Base-by-base conservation (phyloP, 2,797 vertebrate genomes). In the Chaenodraco wilsoni region DNA sequence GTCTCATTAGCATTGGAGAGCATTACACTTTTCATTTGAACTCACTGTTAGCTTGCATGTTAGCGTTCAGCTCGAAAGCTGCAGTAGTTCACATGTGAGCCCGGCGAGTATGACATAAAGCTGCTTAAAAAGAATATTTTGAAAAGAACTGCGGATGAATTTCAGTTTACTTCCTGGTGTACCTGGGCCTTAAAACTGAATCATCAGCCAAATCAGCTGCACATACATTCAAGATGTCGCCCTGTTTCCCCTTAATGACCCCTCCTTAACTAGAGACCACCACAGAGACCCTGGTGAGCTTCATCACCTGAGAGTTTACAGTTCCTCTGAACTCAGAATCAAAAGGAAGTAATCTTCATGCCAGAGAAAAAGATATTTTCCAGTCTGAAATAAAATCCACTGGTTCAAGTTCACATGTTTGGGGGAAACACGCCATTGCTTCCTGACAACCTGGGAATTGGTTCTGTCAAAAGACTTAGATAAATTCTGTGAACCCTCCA, bases 381-480 rank as follows among this genome's bases (percentile, higher is more conserved):
- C 44, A 23, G 66, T 43, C 65, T 59, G 37, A 73, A 44, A 82
- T 66, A 21, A 72, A 78, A 80, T 57, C 44, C 23, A 58, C 49
- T 8, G 56, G 63, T 84, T 79, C 40, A 70, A 33, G 49, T 65
- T 73, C 44, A 33, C 27, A 31, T 79, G 69, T 83, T 83, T 46
- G 54, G 63, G 62, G 62, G 73, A 84, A 83, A 89, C 73, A 84
- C 74, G 73, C 48, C 69, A 69, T 57, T 46, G 76, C 76, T 76
- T 87, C 74, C 83, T 82, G 67, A 84, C 58, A 81, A 67, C 67
- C n/a, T 58, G 67, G 72, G 83, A 78, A 81, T 81, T 63, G 63
- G 86, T 89, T 83, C 82, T 87, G 87, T 87, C 76, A 81, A 79
- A 91, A 86, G 67, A 88, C 83, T 90, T 68, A 76, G 72, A 79